A percentile compares a stretch with the other conserved stretches of the same genome.
These are phyloP conservation scores for Myotis planiceps DNA, from an alignment of 2,797 vertebrate species.

Conservation along the genomic window DNA sequence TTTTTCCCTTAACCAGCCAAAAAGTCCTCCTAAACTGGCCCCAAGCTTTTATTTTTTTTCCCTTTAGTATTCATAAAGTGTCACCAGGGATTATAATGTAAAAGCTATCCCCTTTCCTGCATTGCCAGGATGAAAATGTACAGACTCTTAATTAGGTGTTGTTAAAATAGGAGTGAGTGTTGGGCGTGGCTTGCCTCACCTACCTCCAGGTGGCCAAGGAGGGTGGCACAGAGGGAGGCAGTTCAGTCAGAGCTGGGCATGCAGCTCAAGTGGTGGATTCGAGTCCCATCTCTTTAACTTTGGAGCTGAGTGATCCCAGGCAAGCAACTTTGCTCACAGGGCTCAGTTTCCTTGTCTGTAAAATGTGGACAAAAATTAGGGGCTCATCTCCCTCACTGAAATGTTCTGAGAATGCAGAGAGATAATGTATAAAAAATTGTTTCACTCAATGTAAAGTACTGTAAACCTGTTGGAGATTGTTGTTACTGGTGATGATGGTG, in stretches of 20 bases:
- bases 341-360: not conserved
- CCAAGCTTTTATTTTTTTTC: constrained; percentile 64
- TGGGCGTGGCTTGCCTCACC: not conserved
- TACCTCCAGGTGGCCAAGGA: not conserved
- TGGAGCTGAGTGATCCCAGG: not conserved
- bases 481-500: not conserved
- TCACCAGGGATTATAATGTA: constrained; percentile 68
- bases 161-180: constrained; percentile 70
- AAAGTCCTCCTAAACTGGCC: constrained; percentile 71
- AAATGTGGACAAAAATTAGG: not conserved
- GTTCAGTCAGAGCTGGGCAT: too few species aligned
- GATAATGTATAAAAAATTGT: not conserved
- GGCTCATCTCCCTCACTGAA: not conserved
- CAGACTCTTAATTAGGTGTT: constrained; percentile 29
- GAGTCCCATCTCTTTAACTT: not conserved
- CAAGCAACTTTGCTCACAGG: not conserved
- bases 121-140: not conserved
- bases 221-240: not conserved
- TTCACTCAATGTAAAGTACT: not conserved
- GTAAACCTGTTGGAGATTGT: not conserved
- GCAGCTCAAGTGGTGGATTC: not conserved
- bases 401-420: not conserved
- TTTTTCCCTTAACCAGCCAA: constrained; percentile 74
- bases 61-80: constrained; percentile 64
- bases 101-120: constrained; percentile 67